Conservation (phyloP, 2,888 invertebrate genomes). For the Heterodera filipjevi region DNA sequence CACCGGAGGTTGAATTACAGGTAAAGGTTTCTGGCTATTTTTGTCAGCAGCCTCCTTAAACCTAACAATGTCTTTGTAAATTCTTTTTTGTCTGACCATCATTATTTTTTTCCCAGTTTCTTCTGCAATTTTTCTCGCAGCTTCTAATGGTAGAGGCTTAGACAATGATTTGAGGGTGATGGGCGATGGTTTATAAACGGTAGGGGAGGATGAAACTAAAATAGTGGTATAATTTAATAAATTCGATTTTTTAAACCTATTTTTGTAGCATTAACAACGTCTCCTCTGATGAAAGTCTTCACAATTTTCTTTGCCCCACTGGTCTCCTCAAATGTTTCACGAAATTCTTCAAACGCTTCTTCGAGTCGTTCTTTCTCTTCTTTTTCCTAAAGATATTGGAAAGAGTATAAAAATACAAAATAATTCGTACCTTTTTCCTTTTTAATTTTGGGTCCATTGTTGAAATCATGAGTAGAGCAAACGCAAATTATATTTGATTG, state of each 20-base stretch:
- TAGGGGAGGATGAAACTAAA: constrained; percentile 36
- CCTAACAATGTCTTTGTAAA: neutral
- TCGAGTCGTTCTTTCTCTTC: constrained; percentile 43
- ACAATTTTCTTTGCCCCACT: constrained; percentile 24
- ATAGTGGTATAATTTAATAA: neutral
- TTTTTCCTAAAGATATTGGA: constrained; percentile 33
- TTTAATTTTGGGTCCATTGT: constrained; percentile 8
- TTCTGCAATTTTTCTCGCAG: constrained; percentile 56
- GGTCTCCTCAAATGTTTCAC: constrained; percentile 40
- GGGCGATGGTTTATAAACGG: constrained; percentile 42
- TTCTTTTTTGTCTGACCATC: constrained; percentile 4
- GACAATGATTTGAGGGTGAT: constrained; percentile 33
- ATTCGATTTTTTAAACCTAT: constrained; percentile 27
- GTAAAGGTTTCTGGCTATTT: constrained; percentile 22
- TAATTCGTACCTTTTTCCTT: neutral
- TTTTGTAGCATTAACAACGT: constrained; percentile 74
- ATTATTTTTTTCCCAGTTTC: constrained; percentile 58
- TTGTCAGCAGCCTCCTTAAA: constrained; percentile 51
- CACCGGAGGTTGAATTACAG: constrained; percentile 8
- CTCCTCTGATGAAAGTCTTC: constrained; percentile 97
- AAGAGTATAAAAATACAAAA: neutral
- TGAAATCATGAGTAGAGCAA: neutral
- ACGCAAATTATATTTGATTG: no score
- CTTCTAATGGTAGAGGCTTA: constrained; percentile 44
- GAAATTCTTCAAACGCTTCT: constrained; percentile 44